Evolutionary conservation across 2,797 vertebrate species (phyloP).

Genomic region (Benthosema pterotum): DNA sequence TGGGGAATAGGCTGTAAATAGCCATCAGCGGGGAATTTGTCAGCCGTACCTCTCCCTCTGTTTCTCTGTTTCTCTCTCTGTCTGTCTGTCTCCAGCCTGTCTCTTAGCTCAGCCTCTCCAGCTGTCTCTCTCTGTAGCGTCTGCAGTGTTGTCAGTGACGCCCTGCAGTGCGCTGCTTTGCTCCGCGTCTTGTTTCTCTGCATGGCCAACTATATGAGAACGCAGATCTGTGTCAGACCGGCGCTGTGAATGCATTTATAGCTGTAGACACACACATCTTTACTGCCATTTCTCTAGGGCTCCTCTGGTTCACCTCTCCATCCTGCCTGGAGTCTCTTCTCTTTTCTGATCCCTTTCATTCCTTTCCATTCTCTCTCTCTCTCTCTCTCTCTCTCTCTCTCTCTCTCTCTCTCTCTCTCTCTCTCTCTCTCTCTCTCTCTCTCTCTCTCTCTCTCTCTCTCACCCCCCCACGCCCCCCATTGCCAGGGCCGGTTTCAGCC

Average conservation of each 20-base stretch:
- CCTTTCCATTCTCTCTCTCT: constrained; percentile 39
- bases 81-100: constrained; percentile 31
- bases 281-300: neutral
- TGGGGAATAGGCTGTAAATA: constrained; percentile 68
- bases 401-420: constrained; percentile 39
- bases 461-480: constrained; percentile 33
- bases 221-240: constrained; percentile 8
- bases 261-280: constrained; percentile 8
- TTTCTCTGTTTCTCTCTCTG: constrained; percentile 29
- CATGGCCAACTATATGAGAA: constrained; percentile 24
- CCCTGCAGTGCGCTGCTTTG: constrained; percentile 14
- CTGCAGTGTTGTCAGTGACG: constrained; percentile 39
- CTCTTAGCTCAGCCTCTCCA: constrained; percentile 27
- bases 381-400: constrained; percentile 20
- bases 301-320: neutral
- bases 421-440: constrained; percentile 1
- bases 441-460: constrained; percentile 31
- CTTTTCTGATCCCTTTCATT: constrained; percentile 18
- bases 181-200: constrained; percentile 8
- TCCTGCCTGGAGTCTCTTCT: constrained; percentile 11
- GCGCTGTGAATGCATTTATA: constrained; percentile 11
- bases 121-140: constrained; percentile 42
- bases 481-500: constrained; percentile 67
- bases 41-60: constrained; percentile 20
- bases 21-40: constrained; percentile 68